Evolutionary conservation across 2,113 vertebrate genomes (phyloP), one percentile per base, ranked within the genome.

Genomic region (Mus spicilegus): DNA sequence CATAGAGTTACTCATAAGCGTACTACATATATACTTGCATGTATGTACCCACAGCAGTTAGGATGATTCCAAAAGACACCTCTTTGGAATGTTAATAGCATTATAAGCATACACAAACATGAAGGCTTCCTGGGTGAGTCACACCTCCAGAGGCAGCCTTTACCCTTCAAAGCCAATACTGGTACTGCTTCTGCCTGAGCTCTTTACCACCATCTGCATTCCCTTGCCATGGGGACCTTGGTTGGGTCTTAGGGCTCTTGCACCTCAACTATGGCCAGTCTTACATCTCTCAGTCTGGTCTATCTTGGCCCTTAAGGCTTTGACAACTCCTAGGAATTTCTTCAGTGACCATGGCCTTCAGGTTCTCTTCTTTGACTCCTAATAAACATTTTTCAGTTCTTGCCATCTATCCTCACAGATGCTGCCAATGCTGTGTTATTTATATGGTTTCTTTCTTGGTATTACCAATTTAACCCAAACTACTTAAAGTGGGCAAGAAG

Each of bases 21-120:
- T 17, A 2, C 26, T 3, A 17, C 0, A 30, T 22, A 54, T 69
- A 42, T 0, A 1, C 17, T 22, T 39, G 72, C 26, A 78, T 8
- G 76, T 30, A 33, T 8, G 76, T 30, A 33, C 46, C 42, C 46
- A 51, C 5, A 80, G 28, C 5, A 80, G 14, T 19, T 51, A 56
- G 30, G 51, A 30, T 36, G 51, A 54, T 36, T 51, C 30, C 49
- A 54, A 33, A 51, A 16, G 77, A 80, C 22, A 54, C 13, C 49
- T 80, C 49, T 78, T 54, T 49, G 39, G 20, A 77, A 77, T 26
- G 17, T 77, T 77, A 26, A 30, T 42, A 19, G 46, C 75, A 51
- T 13, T 67, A 36, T 80, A 30, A 54, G 49, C 14, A 49, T 14
- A 77, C 9, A 49, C 28, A 51, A 78, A 54, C 77, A 33, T 54